Conservation (phyloP, 1,140 invertebrate genomes). For the Euwallacea similis region DNA sequence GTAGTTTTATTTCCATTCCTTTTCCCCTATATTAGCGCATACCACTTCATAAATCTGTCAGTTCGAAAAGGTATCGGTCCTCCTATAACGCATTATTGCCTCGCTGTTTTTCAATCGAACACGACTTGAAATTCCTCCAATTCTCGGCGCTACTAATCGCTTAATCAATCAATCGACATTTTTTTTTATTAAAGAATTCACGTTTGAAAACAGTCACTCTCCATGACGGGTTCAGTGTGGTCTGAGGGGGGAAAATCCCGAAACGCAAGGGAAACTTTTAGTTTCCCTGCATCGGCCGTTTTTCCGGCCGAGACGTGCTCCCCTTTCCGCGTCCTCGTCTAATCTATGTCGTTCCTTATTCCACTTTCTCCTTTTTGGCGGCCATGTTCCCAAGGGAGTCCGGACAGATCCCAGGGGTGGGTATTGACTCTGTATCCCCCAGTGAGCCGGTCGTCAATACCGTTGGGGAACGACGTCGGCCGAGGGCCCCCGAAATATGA, state of each 20-base stretch:
- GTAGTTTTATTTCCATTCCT: slow-evolving; percentile 24
- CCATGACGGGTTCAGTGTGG: too few species aligned
- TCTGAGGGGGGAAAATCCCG: slow-evolving; percentile 6
- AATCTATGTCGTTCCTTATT: slow-evolving; percentile 20
- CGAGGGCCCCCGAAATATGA: slow-evolving; percentile 30
- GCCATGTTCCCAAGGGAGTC: slow-evolving; percentile 45
- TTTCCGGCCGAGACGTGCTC: slow-evolving; percentile 28
- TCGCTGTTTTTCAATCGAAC: slow-evolving; percentile 17
- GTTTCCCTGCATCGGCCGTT: slow-evolving; percentile 24
- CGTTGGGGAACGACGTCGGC: slow-evolving; percentile 47
- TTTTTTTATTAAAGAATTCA: neutral
- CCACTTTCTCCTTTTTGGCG: slow-evolving; percentile 31
- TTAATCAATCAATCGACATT: slow-evolving; percentile 19
- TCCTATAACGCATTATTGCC: slow-evolving; percentile 3
- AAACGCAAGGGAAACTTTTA: slow-evolving; percentile 18
- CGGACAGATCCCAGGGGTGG: slow-evolving; percentile 50
- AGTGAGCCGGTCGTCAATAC: slow-evolving; percentile 53
- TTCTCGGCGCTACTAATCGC: slow-evolving; percentile 4
- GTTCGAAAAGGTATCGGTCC: slow-evolving; percentile 17
- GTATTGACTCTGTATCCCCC: slow-evolving; percentile 52
- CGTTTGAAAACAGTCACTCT: too few species aligned
- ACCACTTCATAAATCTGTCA: slow-evolving; percentile 32
- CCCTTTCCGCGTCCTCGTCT: slow-evolving; percentile 19
- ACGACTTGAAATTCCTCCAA: slow-evolving; percentile 20
- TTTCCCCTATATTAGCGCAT: slow-evolving; percentile 17